Evolutionary conservation across 2,888 invertebrate genomes (phyloP), one percentile per base, ranked within the genome.

Genomic region (Loripinus fragilis): DNA sequence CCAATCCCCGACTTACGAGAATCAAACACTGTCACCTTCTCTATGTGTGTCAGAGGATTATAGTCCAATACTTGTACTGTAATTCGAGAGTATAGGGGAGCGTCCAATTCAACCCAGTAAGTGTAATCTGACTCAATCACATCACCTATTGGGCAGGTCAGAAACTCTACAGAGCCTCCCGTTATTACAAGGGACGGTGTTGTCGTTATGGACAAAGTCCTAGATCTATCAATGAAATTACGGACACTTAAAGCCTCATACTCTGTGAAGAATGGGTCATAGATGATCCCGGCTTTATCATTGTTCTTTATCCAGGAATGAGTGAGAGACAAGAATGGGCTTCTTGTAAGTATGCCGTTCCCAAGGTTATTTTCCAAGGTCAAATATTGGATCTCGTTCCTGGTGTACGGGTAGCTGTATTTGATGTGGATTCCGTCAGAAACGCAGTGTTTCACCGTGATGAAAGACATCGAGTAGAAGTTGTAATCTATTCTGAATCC

Each of bases 361-460:
- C 92, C 93, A n/a, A 90, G 93, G 74, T 93, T 94, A 81, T 87
- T 88, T 67, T 78, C 84, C 73, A 88, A 85, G 92, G 97, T 97
- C 30, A 87, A 85, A 87, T 96, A 96, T 0, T 97, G 96, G 35
- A 96, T 96, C 88, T 97, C 97, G 3, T 97, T 91, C 45, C 88
- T 95, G 0, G 96, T 85, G 91, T 97, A 98, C 77, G 99, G 96
- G 94, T 99, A 98, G 0, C 98, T 97, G 94, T 98, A 99, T 78
- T 98, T 94, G 52, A 99, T 95, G 41, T 98, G 98, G 38, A 99
- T 94, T 0, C 99, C 99, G 91, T 98, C 98, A 88, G 97, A 97
- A 71, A 97, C 96, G 92, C 98, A 99, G 90, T 98, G 96, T 0
- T 95, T 95, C 25, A 99, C 95, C 87, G 96, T 95, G 2, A 95